Conservation (phyloP, 1,140 invertebrate genomes). For the Ladona fulva region DNA sequence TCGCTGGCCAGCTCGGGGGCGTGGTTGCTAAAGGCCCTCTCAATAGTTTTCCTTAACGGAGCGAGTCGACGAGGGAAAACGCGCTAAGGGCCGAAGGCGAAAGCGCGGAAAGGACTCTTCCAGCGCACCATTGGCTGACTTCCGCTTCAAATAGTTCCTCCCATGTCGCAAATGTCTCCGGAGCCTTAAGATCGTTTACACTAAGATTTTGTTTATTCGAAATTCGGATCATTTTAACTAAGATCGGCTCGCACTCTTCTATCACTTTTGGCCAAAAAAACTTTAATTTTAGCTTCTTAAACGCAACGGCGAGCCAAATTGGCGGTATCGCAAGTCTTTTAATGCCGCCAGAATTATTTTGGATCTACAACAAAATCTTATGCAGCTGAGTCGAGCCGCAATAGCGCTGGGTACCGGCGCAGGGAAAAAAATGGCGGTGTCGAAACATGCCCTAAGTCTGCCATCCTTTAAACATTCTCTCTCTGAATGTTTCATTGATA, state of each 20-base stretch:
- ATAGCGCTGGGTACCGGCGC: no score
- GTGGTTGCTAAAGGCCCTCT: background rate
- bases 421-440: no score
- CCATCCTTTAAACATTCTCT: no score
- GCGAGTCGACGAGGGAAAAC: background rate
- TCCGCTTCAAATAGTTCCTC: no score
- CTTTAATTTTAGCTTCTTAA: background rate
- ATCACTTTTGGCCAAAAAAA: background rate
- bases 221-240: no score
- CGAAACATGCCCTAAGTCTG: no score
- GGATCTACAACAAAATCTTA: background rate
- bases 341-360: conserved; percentile 1
- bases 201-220: no score
- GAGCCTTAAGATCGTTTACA: no score
- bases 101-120: no score
- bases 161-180: no score
- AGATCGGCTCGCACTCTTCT: background rate
- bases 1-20: background rate
- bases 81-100: background rate
- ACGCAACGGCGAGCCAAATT: background rate
- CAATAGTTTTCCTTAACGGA: background rate
- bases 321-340: background rate
- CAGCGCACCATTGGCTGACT: no score
- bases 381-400: background rate
- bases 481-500: no score